Evolutionary conservation across 2,888 invertebrate genomes (phyloP), one percentile per base, ranked within the genome.

Genomic region (Timema cristinae): DNA sequence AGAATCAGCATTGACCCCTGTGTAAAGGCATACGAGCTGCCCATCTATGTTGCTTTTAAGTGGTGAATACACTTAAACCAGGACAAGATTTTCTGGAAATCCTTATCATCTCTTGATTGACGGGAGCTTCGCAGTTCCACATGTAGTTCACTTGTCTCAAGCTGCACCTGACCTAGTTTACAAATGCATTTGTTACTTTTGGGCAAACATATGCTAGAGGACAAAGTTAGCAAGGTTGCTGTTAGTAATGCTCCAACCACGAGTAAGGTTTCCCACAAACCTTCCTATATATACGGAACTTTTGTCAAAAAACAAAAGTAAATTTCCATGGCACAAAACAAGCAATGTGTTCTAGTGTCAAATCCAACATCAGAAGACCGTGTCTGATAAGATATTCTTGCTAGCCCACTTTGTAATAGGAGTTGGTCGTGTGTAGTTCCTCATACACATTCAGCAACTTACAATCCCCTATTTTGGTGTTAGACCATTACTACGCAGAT

Each of bases 141-240:
- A 73, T 79, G 79, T 75, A 79, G 78, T 61, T 79, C 78, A 67
- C 76, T 75, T 16, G 77, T 76, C 72, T 74, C 74, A 72, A 75
- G 75, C 69, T 68, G 66, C 63, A 77, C 71, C 48, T 73, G 61
- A 67, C 77, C 77, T 73, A 79, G 78, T 47, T 8, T 63, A 11
- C 9, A 48, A 63, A 13, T 63, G 5, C 63, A 63, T 63, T 47
- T 63, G 47, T 63, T 5, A 63, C 48, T 47, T 63, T 63, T 13
- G 47, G 7, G 16, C 50, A 67, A 0, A 52, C 67, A 50, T 49
- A 49, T 49, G 50, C 6, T 6, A 52, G 32, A 32, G 59, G n/a
- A 69, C 63, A 7, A 32, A 61, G n/a, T 59, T 69, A 63, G 63
- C 32, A 63, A 69, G 32, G 13, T 11, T 48, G 6, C 6, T 32